A percentile compares a stretch with the other conserved stretches of the same genome.
Evolutionary conservation across 2,888 invertebrate species (phyloP).

Genomic region (Proisotoma minuta): DNA sequence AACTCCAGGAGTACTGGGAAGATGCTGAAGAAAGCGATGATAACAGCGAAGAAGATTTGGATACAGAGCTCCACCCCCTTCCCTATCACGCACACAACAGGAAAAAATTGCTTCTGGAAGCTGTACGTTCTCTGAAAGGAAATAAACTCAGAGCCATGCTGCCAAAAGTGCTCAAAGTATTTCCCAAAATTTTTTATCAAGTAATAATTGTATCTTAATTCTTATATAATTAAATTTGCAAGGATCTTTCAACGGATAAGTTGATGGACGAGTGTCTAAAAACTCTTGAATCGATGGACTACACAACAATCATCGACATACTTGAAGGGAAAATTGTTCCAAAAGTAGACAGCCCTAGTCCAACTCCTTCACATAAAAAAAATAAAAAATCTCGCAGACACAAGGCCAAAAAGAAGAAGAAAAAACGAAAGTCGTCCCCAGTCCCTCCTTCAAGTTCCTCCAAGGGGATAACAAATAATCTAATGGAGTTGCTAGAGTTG

Average conservation of each 20-base stretch:
- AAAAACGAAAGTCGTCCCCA: constrained; percentile 6
- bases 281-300: constrained; percentile 52
- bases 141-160: constrained; percentile 52
- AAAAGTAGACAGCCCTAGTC: too few relatives aligned
- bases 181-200: too few relatives aligned
- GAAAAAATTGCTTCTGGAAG: constrained; percentile 51
- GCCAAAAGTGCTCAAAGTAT: constrained; percentile 53
- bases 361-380: too few relatives aligned
- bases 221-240: background rate
- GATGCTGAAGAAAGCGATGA: constrained; percentile 1
- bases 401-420: constrained; percentile 26
- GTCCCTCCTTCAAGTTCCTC: constrained; percentile 6
- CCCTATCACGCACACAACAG: constrained; percentile 51
- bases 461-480: constrained; percentile 29
- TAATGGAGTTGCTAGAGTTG: constrained; percentile 53
- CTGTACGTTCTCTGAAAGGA: constrained; percentile 51
- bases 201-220: too few relatives aligned
- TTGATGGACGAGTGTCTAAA: constrained; percentile 52
- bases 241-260: background rate
- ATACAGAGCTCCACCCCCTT: constrained; percentile 50
- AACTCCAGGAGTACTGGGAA: background rate
- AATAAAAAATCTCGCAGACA: constrained; percentile 13
- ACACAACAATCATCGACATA: constrained; percentile 50
- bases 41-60: constrained; percentile 50
- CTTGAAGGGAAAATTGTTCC: constrained; percentile 49